Conservation (phyloP, 2,797 vertebrate species). For the Merluccius polli region DNA sequence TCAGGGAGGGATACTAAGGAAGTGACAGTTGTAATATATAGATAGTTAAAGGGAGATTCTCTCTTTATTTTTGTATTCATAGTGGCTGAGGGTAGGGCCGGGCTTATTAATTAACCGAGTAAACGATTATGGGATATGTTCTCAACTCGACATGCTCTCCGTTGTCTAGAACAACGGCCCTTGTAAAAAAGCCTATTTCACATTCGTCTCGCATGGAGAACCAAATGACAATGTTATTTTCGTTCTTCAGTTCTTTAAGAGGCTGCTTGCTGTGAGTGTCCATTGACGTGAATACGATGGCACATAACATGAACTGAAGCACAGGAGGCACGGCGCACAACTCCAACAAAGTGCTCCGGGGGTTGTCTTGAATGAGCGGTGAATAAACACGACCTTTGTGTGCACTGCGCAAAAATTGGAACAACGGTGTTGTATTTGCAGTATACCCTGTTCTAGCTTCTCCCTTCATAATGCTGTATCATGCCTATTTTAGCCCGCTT, state of each 20-base stretch:
- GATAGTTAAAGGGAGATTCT: slow-evolving; percentile 50
- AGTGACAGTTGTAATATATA: slow-evolving; percentile 50
- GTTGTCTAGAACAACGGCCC: neutral
- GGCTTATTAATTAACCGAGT: slow-evolving; percentile 66
- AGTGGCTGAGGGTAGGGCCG: slow-evolving; percentile 1
- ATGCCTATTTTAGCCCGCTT: neutral
- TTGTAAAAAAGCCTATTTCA: neutral
- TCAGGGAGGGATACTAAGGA: slow-evolving; percentile 24
- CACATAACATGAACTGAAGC: too few relatives aligned
- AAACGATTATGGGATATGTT: slow-evolving; percentile 58
- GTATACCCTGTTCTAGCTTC: neutral
- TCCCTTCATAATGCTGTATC: neutral
- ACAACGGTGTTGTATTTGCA: neutral
- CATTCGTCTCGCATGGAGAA: neutral
- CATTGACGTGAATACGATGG: too few relatives aligned
- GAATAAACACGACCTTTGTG: too few relatives aligned
- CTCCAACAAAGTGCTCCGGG: too few relatives aligned
- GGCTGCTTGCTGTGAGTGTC: too few relatives aligned
- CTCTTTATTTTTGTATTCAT: slow-evolving; percentile 44
- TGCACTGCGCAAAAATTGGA: too few relatives aligned
- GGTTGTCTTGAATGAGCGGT: too few relatives aligned
- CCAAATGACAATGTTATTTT: too few relatives aligned
- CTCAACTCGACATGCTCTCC: neutral
- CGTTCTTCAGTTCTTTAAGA: too few relatives aligned
- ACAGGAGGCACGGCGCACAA: too few relatives aligned